phyloP scores from a whole-genome alignment of 2,113 vertebrate species.

The Phrynosoma platyrhinos region DNA sequence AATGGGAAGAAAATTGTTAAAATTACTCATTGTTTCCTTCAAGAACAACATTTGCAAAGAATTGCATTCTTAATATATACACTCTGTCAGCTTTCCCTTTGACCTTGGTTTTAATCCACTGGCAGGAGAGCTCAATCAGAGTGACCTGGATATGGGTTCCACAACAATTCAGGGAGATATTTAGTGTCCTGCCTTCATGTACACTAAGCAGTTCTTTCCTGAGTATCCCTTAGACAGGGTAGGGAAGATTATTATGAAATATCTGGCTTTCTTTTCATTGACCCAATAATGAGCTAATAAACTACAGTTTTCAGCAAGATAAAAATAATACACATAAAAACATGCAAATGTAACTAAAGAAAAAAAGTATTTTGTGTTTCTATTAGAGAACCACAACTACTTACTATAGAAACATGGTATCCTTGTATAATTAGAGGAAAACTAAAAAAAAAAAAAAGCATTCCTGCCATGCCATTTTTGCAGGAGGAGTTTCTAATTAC shows the following conservation, averaged over 20 bases:
- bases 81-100: too few relatives aligned
- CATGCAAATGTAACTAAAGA: background rate
- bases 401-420: slow-evolving; percentile 24
- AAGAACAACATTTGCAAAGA: too few relatives aligned
- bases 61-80: too few relatives aligned
- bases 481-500: slow-evolving; percentile 52
- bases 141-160: too few relatives aligned
- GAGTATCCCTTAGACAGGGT: slow-evolving; percentile 41
- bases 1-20: too few relatives aligned
- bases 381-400: slow-evolving; percentile 39
- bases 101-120: too few relatives aligned
- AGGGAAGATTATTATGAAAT: slow-evolving; percentile 55
- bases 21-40: too few relatives aligned
- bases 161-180: too few relatives aligned
- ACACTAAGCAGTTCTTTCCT: too few relatives aligned
- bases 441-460: slow-evolving; percentile 58
- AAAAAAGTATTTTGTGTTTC: background rate
- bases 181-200: too few relatives aligned
- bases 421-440: slow-evolving; percentile 34
- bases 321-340: slow-evolving; percentile 11
- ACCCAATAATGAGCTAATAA: slow-evolving; percentile 53
- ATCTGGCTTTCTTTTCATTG: slow-evolving; percentile 59
- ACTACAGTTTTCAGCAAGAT: slow-evolving; percentile 38
- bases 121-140: too few relatives aligned
- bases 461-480: slow-evolving; percentile 34